phyloP scores from a whole-genome alignment of 1,140 invertebrate genomes.

The Argopecten irradians region DNA sequence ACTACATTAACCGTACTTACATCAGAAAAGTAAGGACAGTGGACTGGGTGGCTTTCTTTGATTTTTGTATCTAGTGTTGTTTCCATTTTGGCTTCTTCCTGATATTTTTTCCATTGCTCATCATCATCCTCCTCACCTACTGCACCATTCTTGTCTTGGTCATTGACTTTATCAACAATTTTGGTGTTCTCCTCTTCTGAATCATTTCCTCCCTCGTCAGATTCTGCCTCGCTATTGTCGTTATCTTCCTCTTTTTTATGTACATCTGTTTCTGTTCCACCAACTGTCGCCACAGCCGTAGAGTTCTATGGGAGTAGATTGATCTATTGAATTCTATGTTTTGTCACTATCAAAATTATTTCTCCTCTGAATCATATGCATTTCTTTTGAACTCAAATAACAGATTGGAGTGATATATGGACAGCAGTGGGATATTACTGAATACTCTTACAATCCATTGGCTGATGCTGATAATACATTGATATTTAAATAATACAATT shows the following conservation, averaged over 20 bases:
- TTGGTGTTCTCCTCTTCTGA: slow-evolving; percentile 77
- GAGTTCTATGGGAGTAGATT: background rate
- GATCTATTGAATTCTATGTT: background rate
- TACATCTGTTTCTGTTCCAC: slow-evolving; percentile 29
- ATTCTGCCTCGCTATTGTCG: slow-evolving; percentile 58
- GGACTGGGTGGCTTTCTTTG: slow-evolving; percentile 95
- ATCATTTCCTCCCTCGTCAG: slow-evolving; percentile 77
- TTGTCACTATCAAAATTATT: slow-evolving; percentile 17
- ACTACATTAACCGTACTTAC: too few species aligned
- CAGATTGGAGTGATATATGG: background rate
- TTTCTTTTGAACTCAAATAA: slow-evolving; percentile 33
- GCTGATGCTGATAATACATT: background rate
- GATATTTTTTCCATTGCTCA: slow-evolving; percentile 80
- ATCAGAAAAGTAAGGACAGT: slow-evolving; percentile 96
- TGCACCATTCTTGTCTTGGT: slow-evolving; percentile 61
- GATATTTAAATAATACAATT: too few species aligned
- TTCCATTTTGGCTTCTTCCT: slow-evolving; percentile 84
- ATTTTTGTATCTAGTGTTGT: slow-evolving; percentile 93
- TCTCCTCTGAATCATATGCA: slow-evolving; percentile 34
- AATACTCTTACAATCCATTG: background rate
- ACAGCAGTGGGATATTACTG: too few species aligned
- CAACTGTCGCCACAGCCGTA: background rate
- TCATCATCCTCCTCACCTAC: slow-evolving; percentile 78
- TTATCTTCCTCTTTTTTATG: slow-evolving; percentile 37
- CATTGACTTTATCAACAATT: slow-evolving; percentile 40